phyloP scores from a whole-genome alignment of 2,113 vertebrate species.

The Melozone crissalis region DNA sequence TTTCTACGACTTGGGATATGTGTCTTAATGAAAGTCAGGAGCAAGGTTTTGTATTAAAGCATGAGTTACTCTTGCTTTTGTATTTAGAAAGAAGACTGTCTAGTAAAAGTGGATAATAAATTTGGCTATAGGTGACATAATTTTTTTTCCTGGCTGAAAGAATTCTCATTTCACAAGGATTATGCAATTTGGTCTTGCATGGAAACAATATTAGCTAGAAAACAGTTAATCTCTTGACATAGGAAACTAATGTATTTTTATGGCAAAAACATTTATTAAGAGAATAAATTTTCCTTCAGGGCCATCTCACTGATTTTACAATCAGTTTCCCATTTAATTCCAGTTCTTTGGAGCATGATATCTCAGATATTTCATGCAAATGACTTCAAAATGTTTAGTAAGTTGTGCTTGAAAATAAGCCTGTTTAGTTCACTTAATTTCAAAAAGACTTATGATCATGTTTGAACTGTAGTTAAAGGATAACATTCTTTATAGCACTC shows the following conservation, averaged over 20 bases:
- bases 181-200: neutral
- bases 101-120: neutral
- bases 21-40: neutral
- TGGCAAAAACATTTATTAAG: neutral
- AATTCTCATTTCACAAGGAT: neutral
- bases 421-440: neutral
- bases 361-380: neutral
- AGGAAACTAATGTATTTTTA: neutral
- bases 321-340: slow-evolving; percentile 7
- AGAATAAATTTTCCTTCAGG: neutral
- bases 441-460: neutral
- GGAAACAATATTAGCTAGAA: neutral
- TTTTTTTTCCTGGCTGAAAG: neutral
- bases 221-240: neutral
- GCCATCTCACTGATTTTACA: slow-evolving; percentile 13
- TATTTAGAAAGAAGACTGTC: neutral
- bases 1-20: neutral
- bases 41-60: neutral
- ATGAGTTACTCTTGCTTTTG: neutral
- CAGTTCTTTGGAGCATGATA: neutral
- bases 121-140: neutral
- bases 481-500: neutral
- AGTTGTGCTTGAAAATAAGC: neutral
- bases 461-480: slow-evolving; percentile 23
- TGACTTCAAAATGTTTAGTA: slow-evolving; percentile 7